Percentiles rank a stretch among this genome's conserved stretches.
Conservation (phyloP, 2,797 vertebrate genomes). For the Molothrus ater region DNA sequence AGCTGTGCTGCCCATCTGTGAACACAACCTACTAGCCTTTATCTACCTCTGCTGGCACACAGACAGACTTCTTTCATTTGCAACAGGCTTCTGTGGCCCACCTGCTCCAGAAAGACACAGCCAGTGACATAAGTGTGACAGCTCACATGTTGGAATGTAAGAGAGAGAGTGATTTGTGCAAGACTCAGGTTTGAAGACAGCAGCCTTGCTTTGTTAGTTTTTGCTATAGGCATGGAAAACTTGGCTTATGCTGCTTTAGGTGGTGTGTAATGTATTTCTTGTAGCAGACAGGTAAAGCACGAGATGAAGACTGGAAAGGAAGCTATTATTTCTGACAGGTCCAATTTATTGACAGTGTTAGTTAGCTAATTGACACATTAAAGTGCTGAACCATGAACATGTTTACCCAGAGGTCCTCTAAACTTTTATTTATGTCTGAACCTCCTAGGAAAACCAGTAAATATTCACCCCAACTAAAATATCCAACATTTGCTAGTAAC, state of each 20-base stretch:
- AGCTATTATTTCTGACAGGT: constrained; percentile 79
- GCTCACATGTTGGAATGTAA: not conserved
- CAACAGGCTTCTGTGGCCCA: not conserved
- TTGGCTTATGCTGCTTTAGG: not conserved
- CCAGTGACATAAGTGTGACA: not conserved
- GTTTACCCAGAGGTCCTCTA: constrained; percentile 79
- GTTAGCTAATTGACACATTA: constrained; percentile 81
- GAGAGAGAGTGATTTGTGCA: not conserved
- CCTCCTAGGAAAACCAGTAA: constrained; percentile 70
- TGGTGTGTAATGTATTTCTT: constrained; percentile 13
- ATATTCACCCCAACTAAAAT: constrained; percentile 67
- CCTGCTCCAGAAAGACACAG: not conserved
- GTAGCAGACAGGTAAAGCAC: constrained; percentile 13
- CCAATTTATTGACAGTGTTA: constrained; percentile 82
- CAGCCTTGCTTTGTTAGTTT: not conserved
- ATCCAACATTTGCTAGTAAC: constrained; percentile 62
- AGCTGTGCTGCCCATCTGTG: not conserved
- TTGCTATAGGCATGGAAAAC: constrained; percentile 12
- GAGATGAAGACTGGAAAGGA: constrained; percentile 63
- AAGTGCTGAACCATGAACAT: constrained; percentile 82
- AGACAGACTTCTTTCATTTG: not conserved
- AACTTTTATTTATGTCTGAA: constrained; percentile 80
- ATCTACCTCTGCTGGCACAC: not conserved
- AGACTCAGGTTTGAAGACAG: not conserved
- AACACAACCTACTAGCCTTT: not conserved